Evolutionary conservation across 2,888 invertebrate species (phyloP).

Genomic region (Laothoe populi): DNA sequence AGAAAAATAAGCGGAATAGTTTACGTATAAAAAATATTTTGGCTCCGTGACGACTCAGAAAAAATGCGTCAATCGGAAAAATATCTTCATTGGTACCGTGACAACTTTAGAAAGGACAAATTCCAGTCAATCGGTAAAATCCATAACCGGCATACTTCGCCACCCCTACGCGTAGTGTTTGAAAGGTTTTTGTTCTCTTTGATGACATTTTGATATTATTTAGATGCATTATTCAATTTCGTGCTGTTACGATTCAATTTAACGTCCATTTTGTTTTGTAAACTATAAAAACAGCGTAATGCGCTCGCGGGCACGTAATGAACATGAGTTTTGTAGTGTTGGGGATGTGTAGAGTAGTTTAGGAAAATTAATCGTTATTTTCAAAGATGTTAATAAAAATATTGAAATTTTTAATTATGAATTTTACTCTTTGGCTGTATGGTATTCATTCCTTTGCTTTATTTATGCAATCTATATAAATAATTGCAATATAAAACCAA

Average conservation of each 20-base stretch:
- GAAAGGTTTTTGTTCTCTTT: conserved; percentile 52
- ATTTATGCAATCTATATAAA: too few species aligned
- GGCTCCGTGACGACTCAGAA: too few species aligned
- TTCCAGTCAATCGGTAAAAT: background rate
- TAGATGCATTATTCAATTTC: conserved; percentile 53
- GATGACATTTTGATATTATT: conserved; percentile 56
- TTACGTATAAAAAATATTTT: too few species aligned
- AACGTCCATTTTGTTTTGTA: conserved; percentile 47
- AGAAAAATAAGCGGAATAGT: too few species aligned
- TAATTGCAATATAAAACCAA: too few species aligned
- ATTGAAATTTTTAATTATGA: too few species aligned
- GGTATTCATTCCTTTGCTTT: too few species aligned
- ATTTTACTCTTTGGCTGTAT: too few species aligned
- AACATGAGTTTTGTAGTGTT: background rate
- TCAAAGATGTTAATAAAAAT: background rate
- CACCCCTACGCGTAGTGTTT: conserved; percentile 35
- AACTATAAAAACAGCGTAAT: conserved; percentile 26
- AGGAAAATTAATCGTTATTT: background rate
- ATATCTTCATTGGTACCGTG: too few species aligned
- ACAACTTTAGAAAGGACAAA: too few species aligned
- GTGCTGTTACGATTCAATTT: conserved; percentile 55
- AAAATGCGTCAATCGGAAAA: too few species aligned
- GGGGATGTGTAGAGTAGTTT: background rate
- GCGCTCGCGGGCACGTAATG: too few species aligned
- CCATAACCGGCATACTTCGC: background rate